phyloP scores from a whole-genome alignment of 2,797 vertebrate genomes.

The Myotis myotis region DNA sequence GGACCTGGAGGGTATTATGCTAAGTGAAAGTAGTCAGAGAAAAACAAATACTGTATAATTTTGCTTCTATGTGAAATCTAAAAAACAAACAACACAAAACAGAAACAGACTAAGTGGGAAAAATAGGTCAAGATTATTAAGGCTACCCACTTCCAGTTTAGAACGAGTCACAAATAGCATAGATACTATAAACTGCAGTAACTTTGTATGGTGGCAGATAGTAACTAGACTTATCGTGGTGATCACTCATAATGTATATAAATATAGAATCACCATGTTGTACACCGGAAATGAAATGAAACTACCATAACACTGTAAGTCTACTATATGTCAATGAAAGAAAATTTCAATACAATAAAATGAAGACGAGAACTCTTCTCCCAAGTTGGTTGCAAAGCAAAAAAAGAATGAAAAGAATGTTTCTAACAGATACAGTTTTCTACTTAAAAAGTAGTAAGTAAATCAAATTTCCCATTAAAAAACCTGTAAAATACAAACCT shows the following conservation, averaged over 20 bases:
- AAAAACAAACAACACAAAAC: background rate
- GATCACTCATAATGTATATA: background rate
- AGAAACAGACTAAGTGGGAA: background rate
- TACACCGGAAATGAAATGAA: background rate
- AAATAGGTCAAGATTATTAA: background rate
- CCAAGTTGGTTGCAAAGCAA: background rate
- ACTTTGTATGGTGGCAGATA: background rate
- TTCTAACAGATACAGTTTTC: background rate
- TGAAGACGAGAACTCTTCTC: background rate
- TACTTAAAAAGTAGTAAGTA: background rate
- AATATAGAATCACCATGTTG: background rate
- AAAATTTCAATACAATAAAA: background rate
- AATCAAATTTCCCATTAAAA: background rate
- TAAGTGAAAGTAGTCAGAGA: background rate
- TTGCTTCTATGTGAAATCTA: background rate
- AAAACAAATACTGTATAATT: background rate
- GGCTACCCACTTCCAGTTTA: background rate
- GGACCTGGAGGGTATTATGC: background rate
- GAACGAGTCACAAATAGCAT: background rate
- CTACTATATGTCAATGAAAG: background rate
- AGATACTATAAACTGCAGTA: background rate
- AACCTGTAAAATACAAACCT: background rate
- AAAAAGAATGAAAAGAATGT: background rate
- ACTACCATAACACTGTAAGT: background rate
- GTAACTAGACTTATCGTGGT: background rate